Percentiles rank a stretch among this genome's conserved stretches.
These are phyloP conservation scores for Pseudochromis fuscus DNA, from an alignment of 2,797 vertebrate genomes.

Conservation along the genomic window DNA sequence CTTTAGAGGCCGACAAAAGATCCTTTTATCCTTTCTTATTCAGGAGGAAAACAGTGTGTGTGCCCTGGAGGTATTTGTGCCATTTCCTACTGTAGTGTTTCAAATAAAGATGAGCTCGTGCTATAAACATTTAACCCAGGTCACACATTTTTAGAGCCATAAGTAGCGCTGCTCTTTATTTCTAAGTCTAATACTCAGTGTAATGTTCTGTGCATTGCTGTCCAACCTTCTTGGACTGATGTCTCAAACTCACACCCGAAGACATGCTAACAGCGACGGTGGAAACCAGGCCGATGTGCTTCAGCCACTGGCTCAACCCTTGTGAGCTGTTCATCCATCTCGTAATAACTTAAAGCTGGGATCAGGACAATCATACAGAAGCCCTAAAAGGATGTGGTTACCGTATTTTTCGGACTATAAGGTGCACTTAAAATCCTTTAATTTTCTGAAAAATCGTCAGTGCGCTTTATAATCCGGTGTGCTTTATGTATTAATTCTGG, in stretches of 20 bases:
- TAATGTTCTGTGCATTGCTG: conserved; percentile 1
- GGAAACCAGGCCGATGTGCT: conserved; percentile 48
- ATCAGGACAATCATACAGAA: too few relatives aligned
- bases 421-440: too few relatives aligned
- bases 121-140: conserved; percentile 44
- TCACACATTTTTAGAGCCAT: conserved; percentile 23
- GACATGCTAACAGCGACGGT: conserved; percentile 21
- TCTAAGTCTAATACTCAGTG: conserved; percentile 22
- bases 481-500: too few relatives aligned
- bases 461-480: too few relatives aligned
- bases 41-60: conserved; percentile 59
- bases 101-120: conserved; percentile 55
- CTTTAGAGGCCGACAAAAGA: conserved; percentile 66
- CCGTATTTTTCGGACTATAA: too few relatives aligned
- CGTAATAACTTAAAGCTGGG: conserved; percentile 44
- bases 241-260: conserved; percentile 18
- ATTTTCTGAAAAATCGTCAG: too few relatives aligned
- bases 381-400: too few relatives aligned
- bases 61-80: conserved; percentile 66
- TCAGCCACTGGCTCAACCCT: conserved; percentile 40
- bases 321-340: conserved; percentile 53
- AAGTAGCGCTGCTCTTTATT: conserved; percentile 20
- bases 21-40: conserved; percentile 82
- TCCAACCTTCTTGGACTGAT: conserved; percentile 20
- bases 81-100: conserved; percentile 69